These are phyloP conservation scores for Python bivittatus DNA, from an alignment of 2,113 vertebrate genomes.

Conservation along the genomic window DNA sequence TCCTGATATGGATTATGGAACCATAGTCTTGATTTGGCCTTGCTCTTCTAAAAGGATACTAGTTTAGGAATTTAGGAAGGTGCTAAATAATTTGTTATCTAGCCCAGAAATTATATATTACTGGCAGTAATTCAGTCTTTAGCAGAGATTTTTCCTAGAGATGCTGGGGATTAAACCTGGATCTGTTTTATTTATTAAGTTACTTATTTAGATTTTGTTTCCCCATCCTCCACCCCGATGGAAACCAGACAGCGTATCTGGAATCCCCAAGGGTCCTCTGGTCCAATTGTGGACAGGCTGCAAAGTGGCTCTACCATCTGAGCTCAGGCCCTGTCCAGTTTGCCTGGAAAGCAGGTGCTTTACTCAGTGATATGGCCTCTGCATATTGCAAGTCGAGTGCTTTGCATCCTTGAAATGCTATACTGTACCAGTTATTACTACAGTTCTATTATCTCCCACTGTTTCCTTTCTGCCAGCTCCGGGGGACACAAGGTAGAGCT, in stretches of 20 bases:
- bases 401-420: neutral
- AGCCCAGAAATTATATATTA: neutral
- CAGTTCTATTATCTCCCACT: neutral
- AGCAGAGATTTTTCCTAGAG: neutral
- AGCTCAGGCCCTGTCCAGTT: neutral
- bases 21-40: neutral
- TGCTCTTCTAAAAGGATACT: neutral
- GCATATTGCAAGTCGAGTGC: neutral
- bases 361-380: too few species aligned
- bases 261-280: neutral
- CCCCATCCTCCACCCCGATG: neutral
- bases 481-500: neutral
- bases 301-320: neutral
- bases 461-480: neutral
- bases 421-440: neutral
- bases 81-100: neutral
- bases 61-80: neutral
- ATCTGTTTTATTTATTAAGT: neutral
- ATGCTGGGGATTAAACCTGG: neutral
- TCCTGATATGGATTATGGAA: neutral
- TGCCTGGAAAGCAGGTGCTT: neutral
- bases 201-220: neutral
- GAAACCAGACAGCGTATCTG: neutral
- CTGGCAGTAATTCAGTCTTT: neutral
- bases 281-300: neutral